These are phyloP conservation scores for Brachyistius frenatus DNA, from an alignment of 2,113 vertebrate species.

Conservation along the genomic window DNA sequence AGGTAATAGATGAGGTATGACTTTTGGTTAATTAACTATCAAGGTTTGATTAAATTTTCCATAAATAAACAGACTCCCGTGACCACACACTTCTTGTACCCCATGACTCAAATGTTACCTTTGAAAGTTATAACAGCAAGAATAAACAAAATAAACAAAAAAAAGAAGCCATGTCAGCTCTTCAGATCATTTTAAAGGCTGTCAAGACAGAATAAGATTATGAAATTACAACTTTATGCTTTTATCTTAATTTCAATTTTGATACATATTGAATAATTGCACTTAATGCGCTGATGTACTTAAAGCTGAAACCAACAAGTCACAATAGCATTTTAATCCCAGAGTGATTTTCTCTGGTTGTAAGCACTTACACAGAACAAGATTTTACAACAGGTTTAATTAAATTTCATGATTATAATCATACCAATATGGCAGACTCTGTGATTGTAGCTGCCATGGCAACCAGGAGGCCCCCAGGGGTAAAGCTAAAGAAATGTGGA, in stretches of 20 bases:
- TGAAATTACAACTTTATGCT: neutral
- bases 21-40: slow-evolving; percentile 2
- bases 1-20: slow-evolving; percentile 24
- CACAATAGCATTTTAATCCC: neutral
- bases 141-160: too few species aligned
- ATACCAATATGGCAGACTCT: slow-evolving; percentile 34
- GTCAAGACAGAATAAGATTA: neutral
- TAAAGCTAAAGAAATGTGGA: slow-evolving; percentile 46
- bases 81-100: slow-evolving; percentile 3
- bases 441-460: slow-evolving; percentile 53
- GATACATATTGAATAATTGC: neutral
- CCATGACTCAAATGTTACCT: slow-evolving; percentile 38
- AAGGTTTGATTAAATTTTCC: slow-evolving; percentile 10
- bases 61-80: neutral
- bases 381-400: slow-evolving; percentile 30
- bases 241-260: too few species aligned
- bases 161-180: neutral
- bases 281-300: neutral
- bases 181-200: neutral
- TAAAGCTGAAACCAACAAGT: neutral
- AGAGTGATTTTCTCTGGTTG: neutral
- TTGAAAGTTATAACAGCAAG: neutral
- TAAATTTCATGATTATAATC: slow-evolving; percentile 56
- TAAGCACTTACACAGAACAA: slow-evolving; percentile 17
- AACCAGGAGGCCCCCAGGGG: slow-evolving; percentile 33